Base-by-base conservation (phyloP, 2,888 invertebrate genomes). In the Mythimna loreyi region DNA sequence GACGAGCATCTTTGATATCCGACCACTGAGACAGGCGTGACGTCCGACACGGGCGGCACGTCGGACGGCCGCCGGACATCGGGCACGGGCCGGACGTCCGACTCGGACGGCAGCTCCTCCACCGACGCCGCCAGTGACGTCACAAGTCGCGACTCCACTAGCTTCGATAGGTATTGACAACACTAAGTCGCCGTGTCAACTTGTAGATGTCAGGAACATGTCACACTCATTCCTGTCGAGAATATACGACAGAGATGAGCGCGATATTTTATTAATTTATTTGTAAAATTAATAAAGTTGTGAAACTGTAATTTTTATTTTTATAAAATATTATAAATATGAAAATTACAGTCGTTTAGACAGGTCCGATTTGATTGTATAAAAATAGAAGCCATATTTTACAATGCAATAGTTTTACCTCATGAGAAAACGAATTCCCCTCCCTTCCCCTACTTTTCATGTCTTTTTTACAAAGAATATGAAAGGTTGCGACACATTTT, bases 1-100 rank as follows among this genome's bases (percentile, higher is more conserved):
- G 98, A 98, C 93, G 98, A 98, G 91, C 97, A 97, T 85, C 97
- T 97, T 89, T 97, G 97, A 97, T 96, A 93, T 91, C 92, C 92
- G 85, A 88, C 90, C 84, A 87, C 91, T 49, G 91, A 91, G 59
- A 84, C 89, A 75, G 92, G 90, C 82, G 86, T 88, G 82, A 86
- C 91, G 72, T 87, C 88, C 78, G 92, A 92, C 87, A 89, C 91
- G 67, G 88, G 85, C 77, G 87, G 80, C 75, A 86, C 90, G 45
- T 84, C 83, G 60, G 88, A 85, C 77, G 84, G 83, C 83, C 33
- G 74, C 21, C 85, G 28, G 65, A 86, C 90, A 33, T 83, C 83
- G 67, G 88, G 84, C 72, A 84, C 72, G 81, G 36, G 75, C 52
- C 83, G 68, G 70, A 78, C 87, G 65, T 72, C 82, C 57, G 85